Evolutionary conservation across 2,888 invertebrate genomes (phyloP).

Genomic region (Pristionchus japonicus): DNA sequence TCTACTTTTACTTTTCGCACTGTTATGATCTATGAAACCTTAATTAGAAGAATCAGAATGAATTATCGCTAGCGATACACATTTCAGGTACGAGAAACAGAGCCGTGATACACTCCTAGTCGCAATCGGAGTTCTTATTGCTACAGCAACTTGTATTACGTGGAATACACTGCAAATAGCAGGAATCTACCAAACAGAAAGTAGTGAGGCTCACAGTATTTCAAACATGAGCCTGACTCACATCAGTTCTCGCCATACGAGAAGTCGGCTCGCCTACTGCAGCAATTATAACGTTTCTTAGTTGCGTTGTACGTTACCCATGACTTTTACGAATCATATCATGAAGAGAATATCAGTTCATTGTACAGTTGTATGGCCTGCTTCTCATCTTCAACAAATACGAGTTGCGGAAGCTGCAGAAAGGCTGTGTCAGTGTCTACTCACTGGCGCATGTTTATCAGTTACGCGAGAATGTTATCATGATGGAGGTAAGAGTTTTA

Average conservation of each 20-base stretch:
- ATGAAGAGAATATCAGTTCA: too few relatives aligned
- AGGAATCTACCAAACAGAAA: neutral
- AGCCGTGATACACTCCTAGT: neutral
- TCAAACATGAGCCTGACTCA: too few relatives aligned
- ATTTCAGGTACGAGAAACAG: neutral
- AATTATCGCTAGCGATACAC: too few relatives aligned
- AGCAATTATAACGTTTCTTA: neutral
- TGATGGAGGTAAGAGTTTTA: conserved; percentile 34
- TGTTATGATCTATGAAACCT: too few relatives aligned
- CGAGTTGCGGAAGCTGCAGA: neutral
- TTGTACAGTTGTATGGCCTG: neutral
- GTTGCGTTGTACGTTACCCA: neutral
- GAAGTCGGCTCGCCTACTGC: neutral
- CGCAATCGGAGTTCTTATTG: neutral
- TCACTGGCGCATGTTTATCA: neutral
- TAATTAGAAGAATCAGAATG: too few relatives aligned
- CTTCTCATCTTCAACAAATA: neutral
- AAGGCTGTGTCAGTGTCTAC: neutral
- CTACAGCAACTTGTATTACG: neutral
- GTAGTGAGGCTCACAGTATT: neutral
- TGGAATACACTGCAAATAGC: neutral
- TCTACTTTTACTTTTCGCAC: too few relatives aligned
- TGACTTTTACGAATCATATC: neutral
- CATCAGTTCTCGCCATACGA: neutral
- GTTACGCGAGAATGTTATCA: neutral